Evolutionary conservation across 30 jellyfish, hydroid and myxozoan species (phyloP).

Genomic region (Hydractinia symbiolongicarpus): DNA sequence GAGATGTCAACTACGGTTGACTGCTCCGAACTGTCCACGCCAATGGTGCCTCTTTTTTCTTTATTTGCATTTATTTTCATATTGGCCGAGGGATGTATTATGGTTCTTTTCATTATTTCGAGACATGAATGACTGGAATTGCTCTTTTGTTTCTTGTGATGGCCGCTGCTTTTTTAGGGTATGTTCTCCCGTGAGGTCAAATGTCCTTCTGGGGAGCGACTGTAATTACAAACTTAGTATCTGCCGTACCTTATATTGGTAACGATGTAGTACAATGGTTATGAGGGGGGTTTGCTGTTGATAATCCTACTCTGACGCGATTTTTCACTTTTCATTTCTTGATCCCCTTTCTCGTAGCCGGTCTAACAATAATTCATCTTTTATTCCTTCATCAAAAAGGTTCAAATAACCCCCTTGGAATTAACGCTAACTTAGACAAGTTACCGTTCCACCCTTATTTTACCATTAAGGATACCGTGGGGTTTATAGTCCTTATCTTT

Average conservation of each 20-base stretch:
- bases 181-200: conserved; percentile 59
- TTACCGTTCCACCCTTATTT: conserved; percentile 45
- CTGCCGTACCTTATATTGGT: conserved; percentile 50
- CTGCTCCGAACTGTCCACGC: conserved; percentile 36
- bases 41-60: conserved; percentile 50
- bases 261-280: conserved; percentile 46
- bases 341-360: conserved; percentile 39
- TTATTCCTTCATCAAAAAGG: conserved; percentile 35
- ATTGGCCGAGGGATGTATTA: conserved; percentile 53
- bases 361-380: conserved; percentile 23
- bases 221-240: conserved; percentile 44
- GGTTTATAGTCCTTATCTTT: not conserved
- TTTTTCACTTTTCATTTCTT: conserved; percentile 41
- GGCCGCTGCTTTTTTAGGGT: conserved; percentile 52
- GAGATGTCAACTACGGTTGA: conserved; percentile 49
- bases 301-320: conserved; percentile 44
- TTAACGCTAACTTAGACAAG: conserved; percentile 36
- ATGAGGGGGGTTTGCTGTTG: conserved; percentile 53
- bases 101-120: conserved; percentile 30
- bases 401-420: conserved; percentile 42
- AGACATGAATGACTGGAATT: conserved; percentile 34
- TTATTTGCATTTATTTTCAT: conserved; percentile 38
- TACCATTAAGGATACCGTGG: conserved; percentile 38
- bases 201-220: conserved; percentile 63
- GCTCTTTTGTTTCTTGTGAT: conserved; percentile 29